phyloP scores from a whole-genome alignment of 2,113 vertebrate species.

The Scophthalmus maximus region DNA sequence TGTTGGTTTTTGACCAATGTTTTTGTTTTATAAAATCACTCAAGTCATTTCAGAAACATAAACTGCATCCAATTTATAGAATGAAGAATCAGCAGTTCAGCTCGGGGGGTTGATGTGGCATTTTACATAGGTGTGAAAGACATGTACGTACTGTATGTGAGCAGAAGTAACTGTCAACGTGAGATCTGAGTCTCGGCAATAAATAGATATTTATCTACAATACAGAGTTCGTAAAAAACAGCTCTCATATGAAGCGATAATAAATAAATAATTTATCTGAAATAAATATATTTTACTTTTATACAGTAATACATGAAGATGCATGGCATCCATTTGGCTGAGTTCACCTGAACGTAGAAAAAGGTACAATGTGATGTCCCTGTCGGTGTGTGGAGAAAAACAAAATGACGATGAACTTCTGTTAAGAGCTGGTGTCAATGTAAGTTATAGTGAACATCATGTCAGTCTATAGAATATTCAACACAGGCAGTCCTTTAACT shows the following conservation, averaged over 20 bases:
- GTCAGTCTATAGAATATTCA: slow-evolving; percentile 23
- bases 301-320: slow-evolving; percentile 85
- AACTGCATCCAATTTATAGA: background rate
- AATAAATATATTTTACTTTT: slow-evolving; percentile 87
- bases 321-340: slow-evolving; percentile 85
- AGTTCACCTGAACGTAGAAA: slow-evolving; percentile 78
- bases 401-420: slow-evolving; percentile 12
- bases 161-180: slow-evolving; percentile 51
- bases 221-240: slow-evolving; percentile 74
- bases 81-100: background rate
- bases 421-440: slow-evolving; percentile 31
- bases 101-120: background rate
- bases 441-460: slow-evolving; percentile 26
- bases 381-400: slow-evolving; percentile 38
- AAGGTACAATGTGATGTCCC: slow-evolving; percentile 44
- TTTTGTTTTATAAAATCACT: slow-evolving; percentile 1
- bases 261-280: slow-evolving; percentile 90
- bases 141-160: slow-evolving; percentile 10
- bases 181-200: slow-evolving; percentile 75
- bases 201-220: slow-evolving; percentile 82
- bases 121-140: slow-evolving; percentile 4
- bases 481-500: slow-evolving; percentile 24
- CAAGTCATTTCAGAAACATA: background rate
- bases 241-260: slow-evolving; percentile 82
- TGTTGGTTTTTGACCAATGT: too few species aligned